phyloP scores from a whole-genome alignment of 2,113 vertebrate species.

The Aspidoscelis tigris region DNA sequence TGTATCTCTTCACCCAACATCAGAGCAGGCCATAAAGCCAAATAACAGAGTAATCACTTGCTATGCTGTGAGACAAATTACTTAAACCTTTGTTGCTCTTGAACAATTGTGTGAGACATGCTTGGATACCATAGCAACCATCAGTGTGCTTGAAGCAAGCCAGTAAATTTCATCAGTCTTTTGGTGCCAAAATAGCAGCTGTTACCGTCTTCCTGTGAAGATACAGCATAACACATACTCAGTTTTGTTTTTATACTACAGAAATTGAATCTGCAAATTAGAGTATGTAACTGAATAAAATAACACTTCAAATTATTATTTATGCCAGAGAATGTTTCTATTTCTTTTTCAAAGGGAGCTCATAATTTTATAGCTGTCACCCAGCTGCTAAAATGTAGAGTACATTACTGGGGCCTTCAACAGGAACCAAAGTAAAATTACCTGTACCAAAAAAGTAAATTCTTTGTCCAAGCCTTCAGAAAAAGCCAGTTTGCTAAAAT shows the following conservation, averaged over 20 bases:
- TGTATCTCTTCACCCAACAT: neutral
- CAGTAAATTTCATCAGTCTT: slow-evolving; percentile 49
- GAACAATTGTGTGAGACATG: slow-evolving; percentile 53
- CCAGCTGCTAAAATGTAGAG: neutral
- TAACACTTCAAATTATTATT: neutral
- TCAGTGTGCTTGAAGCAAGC: slow-evolving; percentile 53
- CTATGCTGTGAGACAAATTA: slow-evolving; percentile 18
- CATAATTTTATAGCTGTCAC: neutral
- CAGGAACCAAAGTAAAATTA: neutral
- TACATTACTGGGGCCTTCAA: slow-evolving; percentile 6
- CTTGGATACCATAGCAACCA: slow-evolving; percentile 51
- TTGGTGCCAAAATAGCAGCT: slow-evolving; percentile 54
- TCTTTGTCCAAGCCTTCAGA: neutral
- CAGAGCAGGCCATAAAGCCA: neutral
- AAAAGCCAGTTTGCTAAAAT: neutral
- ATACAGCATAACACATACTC: slow-evolving; percentile 14
- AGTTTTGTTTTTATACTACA: slow-evolving; percentile 1
- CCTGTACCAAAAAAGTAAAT: slow-evolving; percentile 4
- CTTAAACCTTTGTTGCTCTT: slow-evolving; percentile 55
- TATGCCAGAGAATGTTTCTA: neutral
- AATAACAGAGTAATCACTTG: slow-evolving; percentile 5
- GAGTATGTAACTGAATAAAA: neutral
- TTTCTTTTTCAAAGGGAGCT: neutral
- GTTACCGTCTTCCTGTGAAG: slow-evolving; percentile 38
- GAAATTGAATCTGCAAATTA: slow-evolving; percentile 7